phyloP scores from a whole-genome alignment of 2,888 invertebrate genomes.

The Labia minor region DNA sequence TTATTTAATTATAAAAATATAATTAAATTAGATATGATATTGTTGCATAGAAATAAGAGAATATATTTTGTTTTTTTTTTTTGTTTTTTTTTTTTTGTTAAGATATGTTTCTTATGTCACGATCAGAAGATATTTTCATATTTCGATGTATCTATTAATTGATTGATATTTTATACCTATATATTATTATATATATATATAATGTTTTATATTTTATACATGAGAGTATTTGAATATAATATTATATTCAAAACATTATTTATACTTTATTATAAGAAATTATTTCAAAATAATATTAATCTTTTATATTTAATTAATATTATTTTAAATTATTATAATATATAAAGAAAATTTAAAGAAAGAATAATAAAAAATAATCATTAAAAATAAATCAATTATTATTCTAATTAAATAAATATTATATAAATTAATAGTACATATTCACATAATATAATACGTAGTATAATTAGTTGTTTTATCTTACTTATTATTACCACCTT shows the following conservation, averaged over 20 bases:
- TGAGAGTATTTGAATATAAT: too few relatives aligned
- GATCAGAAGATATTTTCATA: not conserved
- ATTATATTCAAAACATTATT: not conserved
- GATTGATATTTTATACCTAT: not conserved
- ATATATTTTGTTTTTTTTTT: not conserved
- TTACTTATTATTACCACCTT: not conserved
- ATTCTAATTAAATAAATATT: too few relatives aligned
- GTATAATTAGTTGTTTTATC: not conserved
- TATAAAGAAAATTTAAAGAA: too few relatives aligned
- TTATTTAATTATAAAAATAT: not conserved
- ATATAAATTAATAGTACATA: not conserved
- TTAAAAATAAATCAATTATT: too few relatives aligned
- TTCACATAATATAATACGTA: not conserved
- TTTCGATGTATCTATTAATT: not conserved
- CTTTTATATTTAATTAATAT: not conserved
- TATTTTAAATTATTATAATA: too few relatives aligned
- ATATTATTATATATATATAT: not conserved
- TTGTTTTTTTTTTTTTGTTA: not conserved
- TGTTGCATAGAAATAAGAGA: not conserved
- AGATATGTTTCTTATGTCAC: not conserved
- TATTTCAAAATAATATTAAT: not conserved
- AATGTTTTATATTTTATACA: too few relatives aligned
- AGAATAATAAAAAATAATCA: too few relatives aligned
- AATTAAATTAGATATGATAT: not conserved
- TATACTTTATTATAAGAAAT: not conserved